Conservation (phyloP, 1,140 invertebrate genomes). For the Sogatella furcifera region DNA sequence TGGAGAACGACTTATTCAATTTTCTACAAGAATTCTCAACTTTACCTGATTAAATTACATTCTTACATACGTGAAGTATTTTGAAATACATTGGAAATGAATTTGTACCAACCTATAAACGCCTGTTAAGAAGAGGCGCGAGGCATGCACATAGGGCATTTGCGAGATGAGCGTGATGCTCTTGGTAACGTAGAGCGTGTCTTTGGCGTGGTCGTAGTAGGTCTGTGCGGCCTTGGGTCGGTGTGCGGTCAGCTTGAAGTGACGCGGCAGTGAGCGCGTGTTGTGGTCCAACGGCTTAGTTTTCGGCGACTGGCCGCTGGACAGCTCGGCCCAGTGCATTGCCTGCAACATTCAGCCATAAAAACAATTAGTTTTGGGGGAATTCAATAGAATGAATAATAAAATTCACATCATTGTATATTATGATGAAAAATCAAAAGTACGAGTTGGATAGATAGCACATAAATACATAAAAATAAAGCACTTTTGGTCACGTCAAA, state of each 20-base stretch:
- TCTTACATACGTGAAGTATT: no score
- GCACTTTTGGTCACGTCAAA: no score
- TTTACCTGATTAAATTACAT: no score
- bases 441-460: no score
- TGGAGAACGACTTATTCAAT: no score
- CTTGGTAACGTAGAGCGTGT: constrained; percentile 90
- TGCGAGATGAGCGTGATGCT: constrained; percentile 86
- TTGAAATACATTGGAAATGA: no score
- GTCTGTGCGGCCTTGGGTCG: constrained; percentile 52
- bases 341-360: constrained; percentile 47
- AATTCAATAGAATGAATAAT: no score
- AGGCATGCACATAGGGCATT: constrained; percentile 77
- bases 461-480: no score
- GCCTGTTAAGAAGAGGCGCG: constrained; percentile 74
- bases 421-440: no score
- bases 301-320: constrained; percentile 25
- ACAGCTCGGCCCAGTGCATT: constrained; percentile 85
- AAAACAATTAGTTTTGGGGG: no score
- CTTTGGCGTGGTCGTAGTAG: constrained; percentile 88
- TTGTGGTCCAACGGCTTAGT: constrained; percentile 33
- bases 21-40: no score
- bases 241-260: constrained; percentile 75
- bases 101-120: constrained; percentile 58
- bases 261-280: constrained; percentile 68
- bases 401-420: no score